Base-by-base conservation (phyloP, 2,113 vertebrate species). In the Lophius piscatorius region DNA sequence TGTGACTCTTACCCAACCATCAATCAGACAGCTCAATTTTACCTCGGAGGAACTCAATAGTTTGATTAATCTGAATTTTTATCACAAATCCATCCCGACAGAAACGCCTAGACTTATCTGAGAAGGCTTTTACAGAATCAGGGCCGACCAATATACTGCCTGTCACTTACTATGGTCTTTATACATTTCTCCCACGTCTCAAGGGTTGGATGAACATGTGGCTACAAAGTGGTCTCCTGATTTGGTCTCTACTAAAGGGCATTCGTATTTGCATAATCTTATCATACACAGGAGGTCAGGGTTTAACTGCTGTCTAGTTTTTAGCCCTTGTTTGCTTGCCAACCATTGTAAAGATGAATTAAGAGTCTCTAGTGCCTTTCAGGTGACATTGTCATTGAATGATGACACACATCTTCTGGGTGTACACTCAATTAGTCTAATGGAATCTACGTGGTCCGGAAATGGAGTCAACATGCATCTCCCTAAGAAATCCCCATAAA, bases 371-470 rank as follows among this genome's bases (percentile, higher is more conserved):
- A 26, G 1, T 34, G 4, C 9, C 20, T 47, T 26, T 33, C 13
- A 31, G 14, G 14, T 44, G 17, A 21, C 10, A 9, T 36, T 28
- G 40, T 46, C 14, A 46, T 39, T 39, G 34, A 52, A 63, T 54
- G 11, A 35, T 33, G 36, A 46, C 48, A 21, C 24, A 29, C 28
- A 14, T 1, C 4, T n/a, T 34, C n/a, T 5, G 7, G 16, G 10
- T 35, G 17, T 29, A 17, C 40, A 13, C 18, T 47, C 24, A 33
- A 39, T 56, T 8, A 66, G 26, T 26, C 18, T 49, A 34, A 57
- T 57, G 35, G 26, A 41, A 41, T 57, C 13, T 8, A 14, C 24
- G 13, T 40, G 33, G 13, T 29, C 36, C 9, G 36, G 29, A 20
- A 38, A 44, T 9, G 5, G 12, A 29, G 17, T 54, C 22, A 23